Conservation (phyloP, 2,888 invertebrate genomes). For the Pheosia gnoma region DNA sequence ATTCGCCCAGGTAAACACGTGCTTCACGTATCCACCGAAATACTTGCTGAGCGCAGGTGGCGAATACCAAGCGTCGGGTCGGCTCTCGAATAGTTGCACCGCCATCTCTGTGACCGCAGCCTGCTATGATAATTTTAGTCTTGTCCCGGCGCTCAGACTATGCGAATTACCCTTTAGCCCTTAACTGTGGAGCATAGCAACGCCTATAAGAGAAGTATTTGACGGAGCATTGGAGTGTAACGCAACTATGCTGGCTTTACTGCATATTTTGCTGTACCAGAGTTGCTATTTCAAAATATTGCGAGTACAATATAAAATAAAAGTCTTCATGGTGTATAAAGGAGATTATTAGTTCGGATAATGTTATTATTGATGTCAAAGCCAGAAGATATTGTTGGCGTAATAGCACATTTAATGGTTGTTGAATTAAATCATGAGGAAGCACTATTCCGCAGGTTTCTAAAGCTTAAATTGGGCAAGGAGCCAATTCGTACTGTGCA, state of each 20-base stretch:
- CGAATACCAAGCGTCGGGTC: slow-evolving; percentile 42
- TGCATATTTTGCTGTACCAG: not conserved
- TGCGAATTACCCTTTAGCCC: slow-evolving; percentile 63
- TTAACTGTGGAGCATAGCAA: slow-evolving; percentile 57
- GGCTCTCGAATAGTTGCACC: slow-evolving; percentile 59
- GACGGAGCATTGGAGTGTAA: slow-evolving; percentile 22
- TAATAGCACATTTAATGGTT: slow-evolving; percentile 71
- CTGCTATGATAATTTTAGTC: slow-evolving; percentile 59
- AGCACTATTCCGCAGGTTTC: slow-evolving; percentile 73
- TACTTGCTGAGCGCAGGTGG: slow-evolving; percentile 32
- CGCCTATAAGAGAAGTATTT: slow-evolving; percentile 46
- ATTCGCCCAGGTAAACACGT: not conserved
- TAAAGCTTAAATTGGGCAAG: slow-evolving; percentile 65
- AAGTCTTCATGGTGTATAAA: no score
- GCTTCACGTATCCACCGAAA: slow-evolving; percentile 12
- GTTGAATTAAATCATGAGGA: slow-evolving; percentile 79
- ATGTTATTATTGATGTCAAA: slow-evolving; percentile 43
- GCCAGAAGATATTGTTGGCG: slow-evolving; percentile 67
- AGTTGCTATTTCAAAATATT: no score
- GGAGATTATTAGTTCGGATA: no score
- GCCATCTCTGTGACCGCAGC: slow-evolving; percentile 57
- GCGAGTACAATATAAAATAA: no score
- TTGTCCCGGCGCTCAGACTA: slow-evolving; percentile 63
- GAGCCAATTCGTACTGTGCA: slow-evolving; percentile 62
- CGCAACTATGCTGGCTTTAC: slow-evolving; percentile 20